phyloP scores from a whole-genome alignment of 2,888 invertebrate genomes.

The Subacronicta megacephala region DNA sequence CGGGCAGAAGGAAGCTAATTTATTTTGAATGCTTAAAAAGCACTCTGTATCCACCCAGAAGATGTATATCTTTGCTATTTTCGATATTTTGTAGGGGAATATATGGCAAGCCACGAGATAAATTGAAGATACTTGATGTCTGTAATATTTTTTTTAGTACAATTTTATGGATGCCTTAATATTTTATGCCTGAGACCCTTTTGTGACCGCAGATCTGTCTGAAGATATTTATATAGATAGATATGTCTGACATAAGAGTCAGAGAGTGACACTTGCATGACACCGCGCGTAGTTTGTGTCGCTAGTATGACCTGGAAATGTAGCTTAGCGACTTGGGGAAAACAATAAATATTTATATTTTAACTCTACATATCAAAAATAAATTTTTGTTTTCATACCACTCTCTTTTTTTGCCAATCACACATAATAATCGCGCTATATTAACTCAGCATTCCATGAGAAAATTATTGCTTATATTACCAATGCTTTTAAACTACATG shows the following conservation, averaged over 20 bases:
- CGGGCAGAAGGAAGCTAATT: slow-evolving; percentile 13
- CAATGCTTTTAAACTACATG: slow-evolving; percentile 18
- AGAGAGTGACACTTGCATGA: slow-evolving; percentile 13
- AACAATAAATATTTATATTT: too few species aligned
- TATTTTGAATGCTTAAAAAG: slow-evolving; percentile 12
- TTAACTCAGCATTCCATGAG: too few species aligned
- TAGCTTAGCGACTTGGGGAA: not conserved
- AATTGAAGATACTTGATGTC: slow-evolving; percentile 30
- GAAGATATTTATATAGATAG: too few species aligned
- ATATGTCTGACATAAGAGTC: too few species aligned
- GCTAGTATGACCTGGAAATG: not conserved
- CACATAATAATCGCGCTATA: too few species aligned
- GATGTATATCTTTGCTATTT: slow-evolving; percentile 11
- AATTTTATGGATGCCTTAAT: slow-evolving; percentile 42
- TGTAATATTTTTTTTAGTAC: slow-evolving; percentile 48
- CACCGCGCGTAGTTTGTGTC: slow-evolving; percentile 7
- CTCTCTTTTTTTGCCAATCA: too few species aligned
- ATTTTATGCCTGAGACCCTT: slow-evolving; percentile 38
- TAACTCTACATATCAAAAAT: not conserved
- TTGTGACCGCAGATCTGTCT: slow-evolving; percentile 19
- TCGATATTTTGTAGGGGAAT: slow-evolving; percentile 20
- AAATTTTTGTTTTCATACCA: not conserved
- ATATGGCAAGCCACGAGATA: slow-evolving; percentile 36
- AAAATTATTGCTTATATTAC: not conserved
- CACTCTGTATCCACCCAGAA: not conserved